Conservation (phyloP, 2,888 invertebrate species). For the Ischnus inquisitorius region DNA sequence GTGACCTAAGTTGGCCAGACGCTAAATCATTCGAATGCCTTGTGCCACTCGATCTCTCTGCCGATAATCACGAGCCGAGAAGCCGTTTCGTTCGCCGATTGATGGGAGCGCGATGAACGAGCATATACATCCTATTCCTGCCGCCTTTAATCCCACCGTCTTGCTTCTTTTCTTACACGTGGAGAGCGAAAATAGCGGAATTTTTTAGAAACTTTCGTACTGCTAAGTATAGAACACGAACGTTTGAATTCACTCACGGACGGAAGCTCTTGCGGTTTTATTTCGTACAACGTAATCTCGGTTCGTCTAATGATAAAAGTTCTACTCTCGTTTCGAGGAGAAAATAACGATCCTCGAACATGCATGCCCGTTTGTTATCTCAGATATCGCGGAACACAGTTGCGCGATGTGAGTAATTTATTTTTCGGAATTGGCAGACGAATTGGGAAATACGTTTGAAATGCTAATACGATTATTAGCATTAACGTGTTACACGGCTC, state of each 20-base stretch:
- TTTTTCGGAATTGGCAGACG: neutral
- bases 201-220: neutral
- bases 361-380: slow-evolving; percentile 37
- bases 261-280: slow-evolving; percentile 27
- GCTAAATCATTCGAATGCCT: slow-evolving; percentile 49
- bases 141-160: too few relatives aligned
- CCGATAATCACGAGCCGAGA: slow-evolving; percentile 52
- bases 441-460: neutral
- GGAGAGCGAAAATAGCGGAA: neutral
- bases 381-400: neutral
- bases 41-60: slow-evolving; percentile 49
- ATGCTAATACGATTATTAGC: neutral
- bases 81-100: slow-evolving; percentile 32
- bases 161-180: neutral
- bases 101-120: slow-evolving; percentile 23
- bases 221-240: neutral
- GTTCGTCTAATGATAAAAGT: slow-evolving; percentile 54
- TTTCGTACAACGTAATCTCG: slow-evolving; percentile 30
- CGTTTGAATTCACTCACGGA: too few relatives aligned
- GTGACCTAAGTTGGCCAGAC: slow-evolving; percentile 44
- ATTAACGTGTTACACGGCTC: neutral
- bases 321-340: slow-evolving; percentile 47
- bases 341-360: slow-evolving; percentile 53
- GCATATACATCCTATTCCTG: neutral
- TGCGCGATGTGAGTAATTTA: neutral